These are phyloP conservation scores for Cactoblastis cactorum DNA, from an alignment of 2,888 invertebrate species.

Conservation along the genomic window DNA sequence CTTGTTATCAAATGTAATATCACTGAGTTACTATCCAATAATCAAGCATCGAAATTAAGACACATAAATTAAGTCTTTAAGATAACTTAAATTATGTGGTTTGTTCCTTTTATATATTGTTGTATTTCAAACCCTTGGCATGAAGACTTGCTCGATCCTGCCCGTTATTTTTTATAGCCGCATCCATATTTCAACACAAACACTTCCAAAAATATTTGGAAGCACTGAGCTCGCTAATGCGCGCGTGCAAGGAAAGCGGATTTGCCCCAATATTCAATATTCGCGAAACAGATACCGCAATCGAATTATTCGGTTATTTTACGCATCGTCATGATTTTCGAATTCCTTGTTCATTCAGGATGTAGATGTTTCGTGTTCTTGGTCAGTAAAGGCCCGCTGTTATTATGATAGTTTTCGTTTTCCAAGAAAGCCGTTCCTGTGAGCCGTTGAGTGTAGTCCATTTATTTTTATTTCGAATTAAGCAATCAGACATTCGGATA, in stretches of 20 bases:
- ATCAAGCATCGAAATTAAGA: no score
- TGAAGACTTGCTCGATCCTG: background rate
- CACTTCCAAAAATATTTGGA: constrained; percentile 65
- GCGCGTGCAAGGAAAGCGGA: constrained; percentile 67
- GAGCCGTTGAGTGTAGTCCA: constrained; percentile 2
- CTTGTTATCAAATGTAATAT: no score
- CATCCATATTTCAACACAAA: constrained; percentile 73
- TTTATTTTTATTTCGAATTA: no score
- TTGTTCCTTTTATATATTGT: background rate
- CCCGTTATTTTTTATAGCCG: constrained; percentile 56
- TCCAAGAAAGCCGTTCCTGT: background rate
- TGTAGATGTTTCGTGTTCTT: no score
- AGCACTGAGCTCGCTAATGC: constrained; percentile 63
- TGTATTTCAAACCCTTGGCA: background rate
- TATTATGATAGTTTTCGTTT: no score
- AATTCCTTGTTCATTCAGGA: background rate
- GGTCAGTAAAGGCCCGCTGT: no score
- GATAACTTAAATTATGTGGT: background rate
- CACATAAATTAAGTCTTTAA: no score
- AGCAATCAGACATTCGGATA: no score
- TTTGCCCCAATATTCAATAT: constrained; percentile 47
- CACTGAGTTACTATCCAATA: no score
- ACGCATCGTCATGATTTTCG: background rate
- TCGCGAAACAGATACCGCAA: constrained; percentile 38
- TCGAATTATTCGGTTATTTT: constrained; percentile 42